Evolutionary conservation across 2,113 vertebrate genomes (phyloP).

Genomic region (Phyllopteryx taeniolatus): DNA sequence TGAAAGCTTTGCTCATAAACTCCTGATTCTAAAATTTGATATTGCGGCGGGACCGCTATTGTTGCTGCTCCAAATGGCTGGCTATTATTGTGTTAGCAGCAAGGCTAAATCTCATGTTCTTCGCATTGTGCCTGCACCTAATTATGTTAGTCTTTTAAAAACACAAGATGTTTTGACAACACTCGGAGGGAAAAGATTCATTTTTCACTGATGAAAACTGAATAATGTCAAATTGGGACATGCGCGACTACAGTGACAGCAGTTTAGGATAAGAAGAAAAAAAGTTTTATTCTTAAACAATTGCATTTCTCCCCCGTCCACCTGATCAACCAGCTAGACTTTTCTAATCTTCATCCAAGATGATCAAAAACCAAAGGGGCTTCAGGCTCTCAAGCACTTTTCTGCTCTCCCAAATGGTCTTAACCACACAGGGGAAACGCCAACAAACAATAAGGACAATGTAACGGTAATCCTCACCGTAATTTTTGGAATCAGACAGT

Average conservation of each 20-base stretch:
- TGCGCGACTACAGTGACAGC: not conserved
- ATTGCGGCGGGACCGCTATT: slow-evolving; percentile 62
- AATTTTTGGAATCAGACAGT: slow-evolving; percentile 67
- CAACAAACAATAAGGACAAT: slow-evolving; percentile 67
- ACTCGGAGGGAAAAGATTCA: slow-evolving; percentile 52
- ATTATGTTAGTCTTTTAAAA: slow-evolving; percentile 69
- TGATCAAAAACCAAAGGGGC: slow-evolving; percentile 30
- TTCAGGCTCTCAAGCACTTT: slow-evolving; percentile 36
- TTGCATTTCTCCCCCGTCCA: slow-evolving; percentile 3
- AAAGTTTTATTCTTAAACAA: not conserved
- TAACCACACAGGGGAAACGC: slow-evolving; percentile 49
- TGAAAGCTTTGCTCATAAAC: slow-evolving; percentile 75
- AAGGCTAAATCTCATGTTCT: slow-evolving; percentile 69
- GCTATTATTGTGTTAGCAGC: slow-evolving; percentile 51
- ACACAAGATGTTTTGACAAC: slow-evolving; percentile 63
- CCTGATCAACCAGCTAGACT: not conserved
- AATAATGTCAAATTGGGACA: not conserved
- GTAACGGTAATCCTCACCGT: slow-evolving; percentile 61
- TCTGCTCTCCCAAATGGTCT: slow-evolving; percentile 22
- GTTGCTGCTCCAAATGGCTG: slow-evolving; percentile 51
- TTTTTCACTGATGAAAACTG: slow-evolving; percentile 36
- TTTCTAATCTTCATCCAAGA: not conserved
- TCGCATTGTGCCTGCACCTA: slow-evolving; percentile 63
- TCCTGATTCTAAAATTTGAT: slow-evolving; percentile 74
- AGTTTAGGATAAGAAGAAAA: not conserved